Conservation (phyloP, 2,888 invertebrate species). For the Leptothorax acervorum region DNA sequence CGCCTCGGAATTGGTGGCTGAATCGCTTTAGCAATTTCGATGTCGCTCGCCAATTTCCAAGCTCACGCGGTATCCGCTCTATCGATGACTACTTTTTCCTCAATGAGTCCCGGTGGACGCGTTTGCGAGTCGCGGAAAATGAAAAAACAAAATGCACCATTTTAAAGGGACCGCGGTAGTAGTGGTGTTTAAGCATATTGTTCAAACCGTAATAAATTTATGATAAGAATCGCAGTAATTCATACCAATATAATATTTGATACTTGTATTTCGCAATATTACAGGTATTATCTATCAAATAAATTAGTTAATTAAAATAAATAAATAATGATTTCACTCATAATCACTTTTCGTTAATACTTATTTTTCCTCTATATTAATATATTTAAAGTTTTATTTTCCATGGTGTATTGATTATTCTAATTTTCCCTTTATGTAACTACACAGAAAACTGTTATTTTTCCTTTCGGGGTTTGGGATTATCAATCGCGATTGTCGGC, state of each 20-base stretch:
- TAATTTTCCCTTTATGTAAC: not conserved
- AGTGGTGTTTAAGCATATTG: not conserved
- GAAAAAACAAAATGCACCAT: not conserved
- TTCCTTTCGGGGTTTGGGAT: not conserved
- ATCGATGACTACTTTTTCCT: constrained; percentile 12
- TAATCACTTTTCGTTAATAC: not conserved
- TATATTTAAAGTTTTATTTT: not conserved
- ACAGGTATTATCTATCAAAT: not conserved
- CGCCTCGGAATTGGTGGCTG: constrained; percentile 22
- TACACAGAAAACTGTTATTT: not conserved
- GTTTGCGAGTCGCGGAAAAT: not conserved
- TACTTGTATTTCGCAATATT: not conserved
- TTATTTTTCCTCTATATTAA: not conserved
- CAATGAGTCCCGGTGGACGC: not conserved
- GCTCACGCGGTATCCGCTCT: not conserved
- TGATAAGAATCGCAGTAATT: constrained; percentile 3
- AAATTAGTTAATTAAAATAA: not conserved
- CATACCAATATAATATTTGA: not conserved
- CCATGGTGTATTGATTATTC: not conserved
- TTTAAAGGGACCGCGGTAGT: not conserved
- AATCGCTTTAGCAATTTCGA: constrained; percentile 57
- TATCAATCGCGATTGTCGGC: not conserved
- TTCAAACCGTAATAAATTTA: not conserved
- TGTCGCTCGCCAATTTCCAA: constrained; percentile 43
- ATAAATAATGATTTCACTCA: not conserved